phyloP scores from a whole-genome alignment of 2,888 invertebrate species.

The Epsilonema sp. region DNA sequence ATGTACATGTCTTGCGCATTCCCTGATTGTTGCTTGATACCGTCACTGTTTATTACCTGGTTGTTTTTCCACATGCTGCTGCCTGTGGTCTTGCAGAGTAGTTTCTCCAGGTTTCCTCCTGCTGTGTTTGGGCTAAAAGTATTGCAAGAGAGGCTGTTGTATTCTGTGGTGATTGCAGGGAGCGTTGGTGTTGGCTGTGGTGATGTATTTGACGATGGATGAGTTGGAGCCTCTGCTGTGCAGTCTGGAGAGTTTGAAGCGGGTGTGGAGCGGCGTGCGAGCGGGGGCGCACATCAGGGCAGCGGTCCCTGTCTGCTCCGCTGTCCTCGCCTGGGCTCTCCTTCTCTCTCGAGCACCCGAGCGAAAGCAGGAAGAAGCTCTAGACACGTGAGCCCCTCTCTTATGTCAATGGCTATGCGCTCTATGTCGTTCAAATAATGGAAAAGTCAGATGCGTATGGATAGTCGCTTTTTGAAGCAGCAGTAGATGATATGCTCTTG shows the following conservation, averaged over 20 bases:
- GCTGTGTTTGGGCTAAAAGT: too few species aligned
- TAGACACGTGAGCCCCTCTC: neutral
- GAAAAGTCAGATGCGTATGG: too few species aligned
- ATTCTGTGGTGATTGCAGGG: too few species aligned
- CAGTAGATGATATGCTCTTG: too few species aligned
- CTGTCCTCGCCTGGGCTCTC: conserved; percentile 70
- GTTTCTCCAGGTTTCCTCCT: too few species aligned
- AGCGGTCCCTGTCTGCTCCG: conserved; percentile 53
- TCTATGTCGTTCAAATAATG: too few species aligned
- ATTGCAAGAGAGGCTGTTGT: neutral
- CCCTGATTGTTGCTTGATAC: too few species aligned
- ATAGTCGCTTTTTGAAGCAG: too few species aligned
- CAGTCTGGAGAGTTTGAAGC: conserved; percentile 46
- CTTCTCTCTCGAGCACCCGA: conserved; percentile 55
- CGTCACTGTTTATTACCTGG: too few species aligned
- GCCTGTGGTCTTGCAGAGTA: too few species aligned
- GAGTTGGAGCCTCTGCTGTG: conserved; percentile 47
- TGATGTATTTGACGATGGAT: conserved; percentile 57
- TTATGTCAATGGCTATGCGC: conserved; percentile 11
- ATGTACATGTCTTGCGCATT: too few species aligned
- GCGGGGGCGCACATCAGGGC: conserved; percentile 40
- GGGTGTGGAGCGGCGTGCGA: conserved; percentile 15
- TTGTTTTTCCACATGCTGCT: neutral
- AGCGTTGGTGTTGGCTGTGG: too few species aligned
- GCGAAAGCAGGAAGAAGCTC: neutral